A percentile compares a stretch with the other conserved stretches of the same genome.
These are phyloP conservation scores for Catocala sponsa DNA, from an alignment of 2,888 invertebrate genomes.

Conservation along the genomic window DNA sequence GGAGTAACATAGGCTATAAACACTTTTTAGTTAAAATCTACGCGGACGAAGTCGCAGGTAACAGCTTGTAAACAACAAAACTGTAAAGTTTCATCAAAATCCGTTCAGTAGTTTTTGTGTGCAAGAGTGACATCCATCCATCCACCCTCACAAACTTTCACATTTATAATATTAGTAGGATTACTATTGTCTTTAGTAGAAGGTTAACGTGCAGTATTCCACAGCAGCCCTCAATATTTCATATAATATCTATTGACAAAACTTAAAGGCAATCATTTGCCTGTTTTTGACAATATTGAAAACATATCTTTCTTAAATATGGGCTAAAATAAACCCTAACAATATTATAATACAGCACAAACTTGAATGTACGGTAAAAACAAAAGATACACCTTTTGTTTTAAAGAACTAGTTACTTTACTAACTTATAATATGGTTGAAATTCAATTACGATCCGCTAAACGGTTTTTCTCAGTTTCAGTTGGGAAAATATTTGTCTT, in stretches of 20 bases:
- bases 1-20: no score
- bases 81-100: no score
- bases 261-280: conserved; percentile 47
- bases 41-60: no score
- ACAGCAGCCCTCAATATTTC: conserved; percentile 40
- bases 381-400: not conserved
- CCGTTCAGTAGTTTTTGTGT: no score
- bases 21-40: no score
- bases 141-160: no score
- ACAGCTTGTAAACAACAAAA: no score
- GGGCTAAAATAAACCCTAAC: conserved; percentile 5
- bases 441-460: not conserved
- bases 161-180: no score
- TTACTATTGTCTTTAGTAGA: no score
- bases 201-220: no score
- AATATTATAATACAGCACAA: not conserved
- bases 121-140: no score
- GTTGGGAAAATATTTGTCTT: conserved; percentile 13
- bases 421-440: not conserved
- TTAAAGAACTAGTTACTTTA: conserved; percentile 17
- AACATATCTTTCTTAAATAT: conserved; percentile 1
- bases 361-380: not conserved
- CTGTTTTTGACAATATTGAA: conserved; percentile 42
- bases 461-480: conserved; percentile 17
- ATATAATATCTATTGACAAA: conserved; percentile 43